A percentile compares a stretch with the other conserved stretches of the same genome.
Evolutionary conservation across 2,797 vertebrate genomes (phyloP).

Genomic region (Eulemur mongoz): DNA sequence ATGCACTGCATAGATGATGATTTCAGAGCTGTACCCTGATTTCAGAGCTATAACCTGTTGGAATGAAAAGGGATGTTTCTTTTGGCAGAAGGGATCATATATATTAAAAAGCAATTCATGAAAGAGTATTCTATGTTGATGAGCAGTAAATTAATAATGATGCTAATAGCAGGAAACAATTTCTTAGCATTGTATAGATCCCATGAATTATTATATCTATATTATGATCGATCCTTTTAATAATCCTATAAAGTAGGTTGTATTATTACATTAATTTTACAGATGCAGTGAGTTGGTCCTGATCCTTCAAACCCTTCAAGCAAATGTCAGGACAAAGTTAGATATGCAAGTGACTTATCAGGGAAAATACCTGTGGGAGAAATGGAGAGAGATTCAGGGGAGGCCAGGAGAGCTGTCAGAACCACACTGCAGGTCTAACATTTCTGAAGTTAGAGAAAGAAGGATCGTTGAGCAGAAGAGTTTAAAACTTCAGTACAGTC

Average conservation of each 20-base stretch:
- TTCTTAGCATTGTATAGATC: not conserved
- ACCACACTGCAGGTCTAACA: not conserved
- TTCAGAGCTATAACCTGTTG: not conserved
- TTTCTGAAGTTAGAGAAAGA: not conserved
- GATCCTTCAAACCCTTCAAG: not conserved
- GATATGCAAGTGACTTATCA: not conserved
- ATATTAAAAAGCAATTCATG: not conserved
- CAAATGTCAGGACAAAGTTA: not conserved
- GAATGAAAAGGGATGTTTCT: not conserved
- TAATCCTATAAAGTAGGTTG: not conserved
- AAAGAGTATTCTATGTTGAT: not conserved
- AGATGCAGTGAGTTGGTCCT: not conserved
- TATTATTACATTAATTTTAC: not conserved
- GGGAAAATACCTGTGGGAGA: not conserved
- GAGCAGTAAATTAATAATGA: not conserved
- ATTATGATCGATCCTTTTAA: not conserved
- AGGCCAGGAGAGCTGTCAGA: not conserved
- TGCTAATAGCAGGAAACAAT: not conserved
- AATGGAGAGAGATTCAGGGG: not conserved
- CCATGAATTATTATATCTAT: not conserved
- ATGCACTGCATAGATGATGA: not conserved
- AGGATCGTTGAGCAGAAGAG: not conserved
- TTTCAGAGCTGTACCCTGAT: not conserved
- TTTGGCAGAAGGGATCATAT: not conserved
- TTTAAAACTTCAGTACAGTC: not conserved